phyloP scores from a whole-genome alignment of 1,140 invertebrate species.

The Magallana angulata region DNA sequence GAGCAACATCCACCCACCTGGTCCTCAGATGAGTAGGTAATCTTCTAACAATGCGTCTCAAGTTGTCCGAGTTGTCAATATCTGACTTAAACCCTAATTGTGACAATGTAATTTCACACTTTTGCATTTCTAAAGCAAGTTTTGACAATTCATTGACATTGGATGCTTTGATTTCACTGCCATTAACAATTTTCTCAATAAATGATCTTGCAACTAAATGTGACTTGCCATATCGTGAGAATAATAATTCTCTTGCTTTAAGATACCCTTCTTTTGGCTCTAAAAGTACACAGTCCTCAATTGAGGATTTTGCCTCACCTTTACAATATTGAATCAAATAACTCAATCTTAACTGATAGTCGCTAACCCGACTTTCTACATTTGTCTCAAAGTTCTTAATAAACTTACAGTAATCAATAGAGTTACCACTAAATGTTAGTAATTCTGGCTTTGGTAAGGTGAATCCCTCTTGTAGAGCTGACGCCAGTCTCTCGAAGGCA shows the following conservation, averaged over 20 bases:
- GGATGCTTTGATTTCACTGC: conserved; percentile 12
- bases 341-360: conserved; percentile 43
- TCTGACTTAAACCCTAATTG: not conserved
- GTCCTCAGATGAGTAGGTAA: conserved; percentile 24
- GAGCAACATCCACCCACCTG: conserved; percentile 27
- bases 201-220: conserved; percentile 49
- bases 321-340: conserved; percentile 53
- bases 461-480: no score
- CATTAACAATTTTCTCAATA: conserved; percentile 42
- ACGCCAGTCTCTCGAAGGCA: no score
- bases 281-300: conserved; percentile 57
- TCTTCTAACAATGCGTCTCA: conserved; percentile 33
- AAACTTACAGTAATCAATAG: no score
- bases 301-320: conserved; percentile 43
- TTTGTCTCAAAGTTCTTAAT: no score
- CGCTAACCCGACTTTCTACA: not conserved
- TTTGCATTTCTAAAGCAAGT: not conserved
- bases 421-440: no score
- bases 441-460: no score
- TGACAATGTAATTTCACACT: conserved; percentile 1
- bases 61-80: conserved; percentile 42
- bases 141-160: not conserved
- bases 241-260: not conserved
- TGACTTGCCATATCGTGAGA: conserved; percentile 47
- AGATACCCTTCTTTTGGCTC: conserved; percentile 17